A percentile compares a stretch with the other conserved stretches of the same genome.
phyloP scores from a whole-genome alignment of 2,888 invertebrate genomes.

The Drosophila eohydei region DNA sequence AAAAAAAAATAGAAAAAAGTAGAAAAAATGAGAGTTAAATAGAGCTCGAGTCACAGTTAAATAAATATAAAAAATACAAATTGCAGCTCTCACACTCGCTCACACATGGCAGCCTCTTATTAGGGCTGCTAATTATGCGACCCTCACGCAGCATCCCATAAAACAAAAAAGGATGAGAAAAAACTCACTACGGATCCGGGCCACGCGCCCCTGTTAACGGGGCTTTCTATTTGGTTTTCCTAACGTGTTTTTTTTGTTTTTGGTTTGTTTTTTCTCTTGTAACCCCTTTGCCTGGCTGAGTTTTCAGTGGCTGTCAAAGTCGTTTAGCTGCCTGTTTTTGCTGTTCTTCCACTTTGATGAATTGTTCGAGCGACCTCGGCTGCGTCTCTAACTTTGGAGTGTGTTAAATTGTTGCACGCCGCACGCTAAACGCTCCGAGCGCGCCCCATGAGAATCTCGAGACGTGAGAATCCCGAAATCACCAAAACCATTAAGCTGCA shows the following conservation, averaged over 20 bases:
- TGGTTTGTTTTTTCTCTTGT: constrained; percentile 15
- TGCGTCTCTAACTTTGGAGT: constrained; percentile 46
- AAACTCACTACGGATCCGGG: constrained; percentile 29
- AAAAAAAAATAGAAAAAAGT: constrained; percentile 8
- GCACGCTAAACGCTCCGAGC: constrained; percentile 41
- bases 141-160: constrained; percentile 36
- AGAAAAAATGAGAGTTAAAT: constrained; percentile 30
- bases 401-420: constrained; percentile 69
- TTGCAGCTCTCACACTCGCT: constrained; percentile 19
- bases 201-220: constrained; percentile 61
- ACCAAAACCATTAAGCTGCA: not conserved
- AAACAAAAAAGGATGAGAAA: constrained; percentile 10
- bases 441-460: constrained; percentile 25
- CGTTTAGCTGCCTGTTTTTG: constrained; percentile 52
- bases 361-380: constrained; percentile 39
- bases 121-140: constrained; percentile 72
- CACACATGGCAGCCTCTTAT: constrained; percentile 24
- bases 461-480: constrained; percentile 58
- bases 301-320: constrained; percentile 72
- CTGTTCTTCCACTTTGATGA: constrained; percentile 41
- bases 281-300: constrained; percentile 44
- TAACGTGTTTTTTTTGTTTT: constrained; percentile 1
- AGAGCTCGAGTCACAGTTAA: constrained; percentile 4
- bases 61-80: constrained; percentile 9
- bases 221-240: constrained; percentile 21